Conservation (phyloP, 2,888 invertebrate genomes). For the Lydus trimaculatus region DNA sequence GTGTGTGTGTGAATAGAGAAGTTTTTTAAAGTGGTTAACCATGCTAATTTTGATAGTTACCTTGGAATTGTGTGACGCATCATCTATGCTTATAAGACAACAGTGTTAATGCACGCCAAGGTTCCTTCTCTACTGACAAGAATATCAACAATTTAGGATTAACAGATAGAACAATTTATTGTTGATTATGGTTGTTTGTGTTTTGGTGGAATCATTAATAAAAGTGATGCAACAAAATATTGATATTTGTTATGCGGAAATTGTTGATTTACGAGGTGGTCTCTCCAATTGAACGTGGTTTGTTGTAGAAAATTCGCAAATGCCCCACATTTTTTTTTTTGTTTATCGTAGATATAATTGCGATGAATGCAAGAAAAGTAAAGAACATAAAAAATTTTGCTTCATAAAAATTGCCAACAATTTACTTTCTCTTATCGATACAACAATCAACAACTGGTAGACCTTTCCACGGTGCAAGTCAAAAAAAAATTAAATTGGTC, state of each 20-base stretch:
- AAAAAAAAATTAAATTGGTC: neutral
- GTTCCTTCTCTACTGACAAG: conserved; percentile 22
- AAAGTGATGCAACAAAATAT: neutral
- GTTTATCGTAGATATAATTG: neutral
- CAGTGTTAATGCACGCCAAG: conserved; percentile 35
- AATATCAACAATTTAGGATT: conserved; percentile 22
- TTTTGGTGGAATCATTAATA: neutral
- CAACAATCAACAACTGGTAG: neutral
- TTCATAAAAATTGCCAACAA: neutral
- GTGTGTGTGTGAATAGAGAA: neutral
- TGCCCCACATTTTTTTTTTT: neutral
- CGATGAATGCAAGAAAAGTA: neutral
- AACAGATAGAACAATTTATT: conserved; percentile 3
- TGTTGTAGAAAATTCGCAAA: neutral
- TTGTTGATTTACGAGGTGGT: neutral
- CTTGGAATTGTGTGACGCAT: conserved; percentile 39
- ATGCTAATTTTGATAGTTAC: conserved; percentile 28
- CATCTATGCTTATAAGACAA: conserved; percentile 22
- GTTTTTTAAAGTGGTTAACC: conserved; percentile 18
- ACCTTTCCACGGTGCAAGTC: neutral
- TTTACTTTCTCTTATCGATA: neutral
- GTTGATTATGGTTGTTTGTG: neutral
- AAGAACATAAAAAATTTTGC: neutral
- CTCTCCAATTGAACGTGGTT: neutral
- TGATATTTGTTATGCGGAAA: neutral